Evolutionary conservation across 1,140 invertebrate species (phyloP).

Genomic region (Scaptomyza hsui): DNA sequence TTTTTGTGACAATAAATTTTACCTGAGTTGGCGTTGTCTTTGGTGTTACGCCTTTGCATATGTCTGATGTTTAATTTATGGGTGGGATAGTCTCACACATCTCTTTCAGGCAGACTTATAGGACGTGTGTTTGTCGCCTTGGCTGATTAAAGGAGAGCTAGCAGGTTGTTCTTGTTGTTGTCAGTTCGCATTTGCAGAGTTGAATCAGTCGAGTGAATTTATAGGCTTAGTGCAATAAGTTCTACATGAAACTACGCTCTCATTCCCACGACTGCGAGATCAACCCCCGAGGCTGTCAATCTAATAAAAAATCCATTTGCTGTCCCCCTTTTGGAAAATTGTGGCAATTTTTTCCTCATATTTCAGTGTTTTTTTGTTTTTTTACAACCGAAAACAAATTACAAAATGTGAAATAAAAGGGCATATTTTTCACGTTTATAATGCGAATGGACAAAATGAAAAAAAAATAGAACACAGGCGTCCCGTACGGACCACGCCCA

Average conservation of each 20-base stretch:
- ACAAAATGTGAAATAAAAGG: conserved; percentile 73
- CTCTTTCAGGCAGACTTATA: neutral
- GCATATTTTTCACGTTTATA: conserved; percentile 72
- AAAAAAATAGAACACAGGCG: conserved; percentile 29
- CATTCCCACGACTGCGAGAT: conserved; percentile 55
- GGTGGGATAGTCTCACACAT: conserved; percentile 31
- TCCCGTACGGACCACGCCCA: conserved; percentile 55
- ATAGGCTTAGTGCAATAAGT: conserved; percentile 28
- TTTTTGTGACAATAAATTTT: conserved; percentile 62
- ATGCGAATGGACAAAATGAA: conserved; percentile 27
- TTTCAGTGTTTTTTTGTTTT: conserved; percentile 65
- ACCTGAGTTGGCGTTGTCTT: conserved; percentile 53
- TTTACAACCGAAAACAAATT: conserved; percentile 73
- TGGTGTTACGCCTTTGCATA: conserved; percentile 73
- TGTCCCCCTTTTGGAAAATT: conserved; percentile 40
- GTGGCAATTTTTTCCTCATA: conserved; percentile 80
- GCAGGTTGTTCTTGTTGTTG: conserved; percentile 22
- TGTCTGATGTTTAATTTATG: conserved; percentile 69
- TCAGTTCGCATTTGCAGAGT: conserved; percentile 48
- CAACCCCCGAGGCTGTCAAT: conserved; percentile 49
- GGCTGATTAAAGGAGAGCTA: conserved; percentile 37
- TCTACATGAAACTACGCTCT: conserved; percentile 1
- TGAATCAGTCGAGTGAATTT: conserved; percentile 26
- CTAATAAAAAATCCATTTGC: conserved; percentile 76
- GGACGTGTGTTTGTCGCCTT: neutral